A percentile compares a stretch with the other conserved stretches of the same genome.
Evolutionary conservation across 2,797 vertebrate genomes (phyloP).

Genomic region (Saxicola maurus): DNA sequence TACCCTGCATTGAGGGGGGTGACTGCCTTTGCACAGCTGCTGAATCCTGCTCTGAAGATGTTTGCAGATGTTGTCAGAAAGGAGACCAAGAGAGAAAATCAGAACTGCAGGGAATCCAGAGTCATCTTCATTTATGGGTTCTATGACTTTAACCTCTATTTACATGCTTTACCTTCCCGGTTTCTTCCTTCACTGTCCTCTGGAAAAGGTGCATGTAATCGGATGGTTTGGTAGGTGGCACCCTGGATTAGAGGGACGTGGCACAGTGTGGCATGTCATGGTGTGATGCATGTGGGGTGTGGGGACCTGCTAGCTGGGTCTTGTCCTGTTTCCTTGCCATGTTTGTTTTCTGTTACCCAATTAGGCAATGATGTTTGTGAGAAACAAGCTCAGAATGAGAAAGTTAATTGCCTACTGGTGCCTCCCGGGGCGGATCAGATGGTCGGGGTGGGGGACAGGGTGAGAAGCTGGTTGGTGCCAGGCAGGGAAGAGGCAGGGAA

Average conservation of each 20-base stretch:
- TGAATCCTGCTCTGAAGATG: background rate
- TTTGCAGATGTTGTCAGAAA: background rate
- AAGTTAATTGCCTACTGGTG: background rate
- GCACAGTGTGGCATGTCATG: no score
- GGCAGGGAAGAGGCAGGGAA: background rate
- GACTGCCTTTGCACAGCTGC: background rate
- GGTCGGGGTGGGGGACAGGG: background rate
- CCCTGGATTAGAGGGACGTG: background rate
- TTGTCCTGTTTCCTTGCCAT: background rate
- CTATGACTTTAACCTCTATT: background rate
- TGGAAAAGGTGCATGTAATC: fast-evolving
- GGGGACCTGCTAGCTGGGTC: background rate
- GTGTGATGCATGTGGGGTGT: background rate
- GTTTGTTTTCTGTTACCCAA: background rate
- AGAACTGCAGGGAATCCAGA: background rate
- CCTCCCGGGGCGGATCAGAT: background rate
- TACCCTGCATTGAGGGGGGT: background rate
- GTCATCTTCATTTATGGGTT: background rate
- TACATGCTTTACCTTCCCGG: background rate
- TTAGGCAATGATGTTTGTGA: background rate
- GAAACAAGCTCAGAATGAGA: background rate
- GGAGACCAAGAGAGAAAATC: background rate
- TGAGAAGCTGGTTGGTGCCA: background rate
- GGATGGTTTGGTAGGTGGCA: background rate
- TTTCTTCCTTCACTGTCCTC: background rate